Evolutionary conservation across 2,113 vertebrate genomes (phyloP).

Genomic region (Arenaria interpres): DNA sequence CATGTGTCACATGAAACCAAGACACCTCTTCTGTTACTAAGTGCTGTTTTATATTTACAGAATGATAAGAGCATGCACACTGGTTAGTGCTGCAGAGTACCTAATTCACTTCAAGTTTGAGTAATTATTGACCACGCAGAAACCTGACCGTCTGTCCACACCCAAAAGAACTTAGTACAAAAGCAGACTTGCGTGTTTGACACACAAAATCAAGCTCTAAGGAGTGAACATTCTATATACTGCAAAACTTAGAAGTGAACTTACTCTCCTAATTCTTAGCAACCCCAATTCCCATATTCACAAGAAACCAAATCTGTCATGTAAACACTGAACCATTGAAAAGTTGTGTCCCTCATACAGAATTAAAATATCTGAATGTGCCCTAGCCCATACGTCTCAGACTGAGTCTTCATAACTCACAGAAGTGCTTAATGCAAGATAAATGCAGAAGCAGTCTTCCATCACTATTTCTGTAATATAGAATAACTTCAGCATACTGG

Average conservation of each 20-base stretch:
- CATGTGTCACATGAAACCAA: background rate
- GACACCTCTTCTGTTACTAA: background rate
- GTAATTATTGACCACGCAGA: background rate
- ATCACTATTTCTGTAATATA: background rate
- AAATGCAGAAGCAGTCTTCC: background rate
- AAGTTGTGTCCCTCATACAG: fast-evolving
- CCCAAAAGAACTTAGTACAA: background rate
- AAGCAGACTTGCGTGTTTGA: background rate
- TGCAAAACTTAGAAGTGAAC: background rate
- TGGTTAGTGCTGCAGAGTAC: background rate
- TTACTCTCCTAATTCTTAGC: background rate
- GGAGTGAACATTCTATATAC: background rate
- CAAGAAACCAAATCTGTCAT: background rate
- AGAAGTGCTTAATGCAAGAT: background rate
- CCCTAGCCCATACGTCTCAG: background rate
- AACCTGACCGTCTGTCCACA: background rate
- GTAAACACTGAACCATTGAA: background rate
- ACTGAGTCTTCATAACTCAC: background rate
- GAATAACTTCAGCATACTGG: background rate
- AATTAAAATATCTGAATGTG: background rate
- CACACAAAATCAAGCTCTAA: background rate
- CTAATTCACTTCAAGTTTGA: background rate
- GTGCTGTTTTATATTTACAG: background rate
- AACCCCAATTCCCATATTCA: background rate
- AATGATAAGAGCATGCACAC: background rate